Evolutionary conservation across 2,888 invertebrate genomes (phyloP).

Genomic region (Atethmia centrago): DNA sequence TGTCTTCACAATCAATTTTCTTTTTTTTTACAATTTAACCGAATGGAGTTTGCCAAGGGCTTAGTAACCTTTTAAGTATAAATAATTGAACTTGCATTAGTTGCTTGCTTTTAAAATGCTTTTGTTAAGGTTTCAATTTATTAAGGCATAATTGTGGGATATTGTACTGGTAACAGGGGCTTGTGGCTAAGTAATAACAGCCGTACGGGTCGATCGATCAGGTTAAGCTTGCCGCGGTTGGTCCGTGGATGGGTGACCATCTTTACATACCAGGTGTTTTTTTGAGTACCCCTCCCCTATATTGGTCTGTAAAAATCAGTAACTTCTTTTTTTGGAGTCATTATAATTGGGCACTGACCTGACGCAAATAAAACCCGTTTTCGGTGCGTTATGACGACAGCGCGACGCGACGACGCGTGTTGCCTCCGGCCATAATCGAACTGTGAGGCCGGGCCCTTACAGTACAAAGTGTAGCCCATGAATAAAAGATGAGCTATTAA

Average conservation of each 20-base stretch:
- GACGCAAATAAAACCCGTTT: neutral
- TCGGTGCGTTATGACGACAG: neutral
- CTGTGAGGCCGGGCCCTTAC: conserved; percentile 21
- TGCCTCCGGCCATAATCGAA: neutral
- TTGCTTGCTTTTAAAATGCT: no score
- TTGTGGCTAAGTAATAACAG: no score
- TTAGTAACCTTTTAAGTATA: neutral
- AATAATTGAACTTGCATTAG: neutral
- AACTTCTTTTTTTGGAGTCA: neutral
- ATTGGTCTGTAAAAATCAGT: neutral
- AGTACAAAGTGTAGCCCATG: conserved; percentile 12
- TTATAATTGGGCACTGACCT: neutral
- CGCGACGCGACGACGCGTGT: no score
- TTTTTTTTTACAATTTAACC: neutral
- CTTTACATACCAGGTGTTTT: no score
- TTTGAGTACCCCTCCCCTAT: no score
- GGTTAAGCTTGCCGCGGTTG: no score
- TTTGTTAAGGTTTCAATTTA: no score
- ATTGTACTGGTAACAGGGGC: no score
- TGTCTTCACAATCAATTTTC: neutral
- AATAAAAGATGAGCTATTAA: conserved; percentile 55
- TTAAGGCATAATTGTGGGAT: no score
- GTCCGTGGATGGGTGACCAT: no score
- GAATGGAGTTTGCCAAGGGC: neutral
- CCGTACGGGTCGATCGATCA: no score